phyloP scores from a whole-genome alignment of 2,113 vertebrate genomes.

The Stomatorhinus ivindoensis region DNA sequence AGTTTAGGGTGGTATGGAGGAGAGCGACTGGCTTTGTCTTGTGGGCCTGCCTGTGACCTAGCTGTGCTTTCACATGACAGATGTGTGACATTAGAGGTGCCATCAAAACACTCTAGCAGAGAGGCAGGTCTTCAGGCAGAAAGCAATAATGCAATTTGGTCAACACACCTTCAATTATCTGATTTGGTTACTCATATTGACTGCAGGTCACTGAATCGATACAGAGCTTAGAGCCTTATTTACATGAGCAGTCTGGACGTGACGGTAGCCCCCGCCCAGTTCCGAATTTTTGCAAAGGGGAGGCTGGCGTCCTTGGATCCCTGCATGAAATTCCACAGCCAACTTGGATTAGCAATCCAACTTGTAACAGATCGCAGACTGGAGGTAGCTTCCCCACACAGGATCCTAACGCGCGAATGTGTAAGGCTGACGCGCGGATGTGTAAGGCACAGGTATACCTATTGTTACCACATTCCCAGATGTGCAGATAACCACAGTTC shows the following conservation, averaged over 20 bases:
- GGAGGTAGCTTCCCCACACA: not conserved
- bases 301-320: not conserved
- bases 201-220: slow-evolving; percentile 60
- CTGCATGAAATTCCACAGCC: not conserved
- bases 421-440: no score
- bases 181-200: slow-evolving; percentile 65
- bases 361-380: not conserved
- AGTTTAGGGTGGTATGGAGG: not conserved
- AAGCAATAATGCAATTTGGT: slow-evolving; percentile 73
- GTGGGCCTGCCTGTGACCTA: not conserved
- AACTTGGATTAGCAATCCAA: not conserved
- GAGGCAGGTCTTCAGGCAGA: slow-evolving; percentile 51
- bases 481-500: not conserved
- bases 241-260: slow-evolving; percentile 35
- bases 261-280: not conserved
- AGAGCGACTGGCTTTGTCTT: not conserved
- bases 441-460: not conserved
- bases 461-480: no score
- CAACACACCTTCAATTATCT: slow-evolving; percentile 68
- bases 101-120: slow-evolving; percentile 35
- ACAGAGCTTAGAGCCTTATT: slow-evolving; percentile 49
- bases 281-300: not conserved
- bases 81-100: slow-evolving; percentile 50
- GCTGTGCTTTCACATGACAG: slow-evolving; percentile 40
- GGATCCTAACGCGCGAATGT: not conserved